A percentile compares a stretch with the other conserved stretches of the same genome.
Evolutionary conservation across 2,113 vertebrate species (phyloP).

Genomic region (Eptatretus burgeri): DNA sequence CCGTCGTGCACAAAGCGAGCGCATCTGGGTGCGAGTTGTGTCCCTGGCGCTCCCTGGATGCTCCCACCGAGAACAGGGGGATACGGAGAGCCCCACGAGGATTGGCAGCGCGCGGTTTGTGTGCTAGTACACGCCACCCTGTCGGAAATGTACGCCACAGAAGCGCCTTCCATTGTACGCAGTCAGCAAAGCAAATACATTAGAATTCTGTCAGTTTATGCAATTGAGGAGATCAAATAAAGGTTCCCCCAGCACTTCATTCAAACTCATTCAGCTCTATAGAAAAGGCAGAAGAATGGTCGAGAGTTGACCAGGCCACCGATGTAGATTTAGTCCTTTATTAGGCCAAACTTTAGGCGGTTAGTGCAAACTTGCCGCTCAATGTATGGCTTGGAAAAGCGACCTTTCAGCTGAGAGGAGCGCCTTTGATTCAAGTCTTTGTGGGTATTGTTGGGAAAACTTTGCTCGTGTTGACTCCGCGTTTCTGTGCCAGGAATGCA

Average conservation of each 20-base stretch:
- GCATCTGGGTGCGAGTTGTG: not conserved
- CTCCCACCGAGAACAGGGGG: not conserved
- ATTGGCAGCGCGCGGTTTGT: not conserved
- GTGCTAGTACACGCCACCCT: no score
- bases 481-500: no score
- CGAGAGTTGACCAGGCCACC: constrained; percentile 6
- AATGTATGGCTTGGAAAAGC: no score
- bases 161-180: no score
- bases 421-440: no score
- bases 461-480: no score
- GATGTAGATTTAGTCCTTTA: constrained; percentile 2
- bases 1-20: not conserved
- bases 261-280: constrained; percentile 6
- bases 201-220: constrained; percentile 6
- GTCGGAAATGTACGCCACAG: no score
- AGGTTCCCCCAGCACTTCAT: constrained; percentile 5
- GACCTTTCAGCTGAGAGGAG: no score
- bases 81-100: not conserved
- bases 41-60: not conserved
- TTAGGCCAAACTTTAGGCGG: constrained; percentile 1
- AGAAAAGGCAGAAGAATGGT: constrained; percentile 1
- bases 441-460: no score
- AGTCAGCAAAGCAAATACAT: constrained; percentile 1
- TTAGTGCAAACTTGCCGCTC: not conserved
- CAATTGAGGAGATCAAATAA: constrained; percentile 7